phyloP scores from a whole-genome alignment of 1,140 invertebrate species.

The Caenorhabditis inopinata region DNA sequence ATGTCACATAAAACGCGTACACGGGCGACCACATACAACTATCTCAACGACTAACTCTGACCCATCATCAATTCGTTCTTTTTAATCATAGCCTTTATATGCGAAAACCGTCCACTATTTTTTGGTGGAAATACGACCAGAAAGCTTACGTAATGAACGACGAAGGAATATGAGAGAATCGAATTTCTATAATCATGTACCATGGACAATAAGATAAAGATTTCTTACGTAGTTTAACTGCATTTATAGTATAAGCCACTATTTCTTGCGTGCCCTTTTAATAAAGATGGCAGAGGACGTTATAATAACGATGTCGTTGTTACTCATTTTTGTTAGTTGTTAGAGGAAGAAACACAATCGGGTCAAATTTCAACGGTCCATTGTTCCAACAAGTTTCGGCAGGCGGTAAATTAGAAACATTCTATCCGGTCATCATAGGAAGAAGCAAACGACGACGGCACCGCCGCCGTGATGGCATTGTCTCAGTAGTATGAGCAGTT shows the following conservation, averaged over 20 bases:
- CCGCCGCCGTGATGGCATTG: conserved; percentile 14
- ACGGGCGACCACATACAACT: conserved; percentile 11
- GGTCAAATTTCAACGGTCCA: conserved; percentile 14
- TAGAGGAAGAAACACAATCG: neutral
- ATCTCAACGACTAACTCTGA: neutral
- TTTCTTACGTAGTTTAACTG: neutral
- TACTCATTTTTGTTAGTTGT: no score
- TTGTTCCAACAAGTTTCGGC: conserved; percentile 30
- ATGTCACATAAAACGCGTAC: conserved; percentile 29
- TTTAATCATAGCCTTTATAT: conserved; percentile 16
- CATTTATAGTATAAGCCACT: neutral
- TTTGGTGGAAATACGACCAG: conserved; percentile 1
- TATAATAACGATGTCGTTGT: no score
- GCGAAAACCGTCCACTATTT: neutral
- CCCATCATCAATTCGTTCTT: conserved; percentile 32
- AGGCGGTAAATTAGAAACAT: conserved; percentile 19
- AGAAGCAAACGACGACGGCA: neutral
- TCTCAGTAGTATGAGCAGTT: conserved; percentile 7
- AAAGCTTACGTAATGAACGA: conserved; percentile 2
- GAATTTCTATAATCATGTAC: neutral
- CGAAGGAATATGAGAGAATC: neutral
- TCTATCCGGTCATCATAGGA: neutral
- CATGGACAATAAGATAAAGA: neutral
- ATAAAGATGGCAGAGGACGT: no score
- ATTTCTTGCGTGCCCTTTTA: no score